Evolutionary conservation across 2,113 vertebrate genomes (phyloP).

Genomic region (Xiphophorus hellerii): DNA sequence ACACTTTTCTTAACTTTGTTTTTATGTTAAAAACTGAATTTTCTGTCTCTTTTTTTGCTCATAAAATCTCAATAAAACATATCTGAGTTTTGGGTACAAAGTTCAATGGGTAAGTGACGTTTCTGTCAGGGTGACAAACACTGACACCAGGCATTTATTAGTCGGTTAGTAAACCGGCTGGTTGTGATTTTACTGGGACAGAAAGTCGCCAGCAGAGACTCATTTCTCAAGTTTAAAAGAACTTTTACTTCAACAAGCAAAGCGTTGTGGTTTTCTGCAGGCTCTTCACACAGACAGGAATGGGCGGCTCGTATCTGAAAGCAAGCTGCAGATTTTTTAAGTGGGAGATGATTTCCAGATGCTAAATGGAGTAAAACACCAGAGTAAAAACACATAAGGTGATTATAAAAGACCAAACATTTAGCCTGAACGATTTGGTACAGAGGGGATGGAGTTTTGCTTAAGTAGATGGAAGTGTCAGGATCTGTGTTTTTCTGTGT

Average conservation of each 20-base stretch:
- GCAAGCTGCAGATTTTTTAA: neutral
- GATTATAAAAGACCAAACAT: neutral
- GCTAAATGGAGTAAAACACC: neutral
- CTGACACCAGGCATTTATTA: neutral
- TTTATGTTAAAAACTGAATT: too few relatives aligned
- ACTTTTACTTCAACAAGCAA: neutral
- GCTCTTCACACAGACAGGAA: neutral
- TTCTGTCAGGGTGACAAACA: neutral
- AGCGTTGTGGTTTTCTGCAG: neutral
- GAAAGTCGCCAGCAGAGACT: neutral
- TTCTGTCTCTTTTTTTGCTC: too few relatives aligned
- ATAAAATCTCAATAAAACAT: too few relatives aligned
- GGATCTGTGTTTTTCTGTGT: too few relatives aligned
- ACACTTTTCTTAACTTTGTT: too few relatives aligned
- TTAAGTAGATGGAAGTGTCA: too few relatives aligned
- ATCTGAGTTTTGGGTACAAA: too few relatives aligned
- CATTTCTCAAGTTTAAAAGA: neutral
- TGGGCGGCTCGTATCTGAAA: neutral
- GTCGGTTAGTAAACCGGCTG: neutral
- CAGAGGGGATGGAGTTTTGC: neutral
- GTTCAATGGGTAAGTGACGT: too few relatives aligned
- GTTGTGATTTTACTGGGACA: neutral
- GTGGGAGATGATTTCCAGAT: neutral
- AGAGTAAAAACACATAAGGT: neutral
- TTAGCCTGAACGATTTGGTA: neutral